These are phyloP conservation scores for Poeciliopsis occidentalis DNA, from an alignment of 2,113 vertebrate genomes.

Conservation along the genomic window DNA sequence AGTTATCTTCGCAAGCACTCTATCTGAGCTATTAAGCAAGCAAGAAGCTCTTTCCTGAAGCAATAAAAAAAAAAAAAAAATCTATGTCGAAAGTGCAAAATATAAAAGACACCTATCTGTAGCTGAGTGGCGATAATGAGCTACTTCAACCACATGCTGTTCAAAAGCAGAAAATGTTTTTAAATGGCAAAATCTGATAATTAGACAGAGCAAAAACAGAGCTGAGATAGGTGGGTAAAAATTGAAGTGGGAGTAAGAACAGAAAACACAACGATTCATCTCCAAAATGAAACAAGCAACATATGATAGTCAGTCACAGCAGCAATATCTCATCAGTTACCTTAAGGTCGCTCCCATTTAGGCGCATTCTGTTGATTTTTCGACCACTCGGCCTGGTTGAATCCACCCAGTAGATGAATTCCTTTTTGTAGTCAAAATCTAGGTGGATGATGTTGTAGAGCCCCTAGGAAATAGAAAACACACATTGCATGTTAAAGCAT, in stretches of 20 bases:
- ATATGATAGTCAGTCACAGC: constrained; percentile 9
- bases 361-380: constrained; percentile 94
- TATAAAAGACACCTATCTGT: constrained; percentile 22
- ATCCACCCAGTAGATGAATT: constrained; percentile 99
- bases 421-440: constrained; percentile 98
- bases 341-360: constrained; percentile 97
- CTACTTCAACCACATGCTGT: neutral
- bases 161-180: neutral
- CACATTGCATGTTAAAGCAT: neutral
- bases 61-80: constrained; percentile 20
- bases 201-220: constrained; percentile 1
- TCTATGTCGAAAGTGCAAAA: constrained; percentile 26
- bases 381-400: constrained; percentile 94
- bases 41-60: constrained; percentile 13
- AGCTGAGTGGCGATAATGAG: constrained; percentile 19
- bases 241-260: neutral
- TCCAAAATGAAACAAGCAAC: neutral
- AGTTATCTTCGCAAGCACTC: constrained; percentile 14
- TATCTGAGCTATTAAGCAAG: constrained; percentile 20
- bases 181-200: neutral
- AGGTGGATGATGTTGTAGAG: constrained; percentile 96
- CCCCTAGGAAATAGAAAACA: constrained; percentile 82
- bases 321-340: constrained; percentile 65
- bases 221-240: neutral
- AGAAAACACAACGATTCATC: constrained; percentile 4